phyloP scores from a whole-genome alignment of 1,140 invertebrate species.

The Metopolophium dirhodum region DNA sequence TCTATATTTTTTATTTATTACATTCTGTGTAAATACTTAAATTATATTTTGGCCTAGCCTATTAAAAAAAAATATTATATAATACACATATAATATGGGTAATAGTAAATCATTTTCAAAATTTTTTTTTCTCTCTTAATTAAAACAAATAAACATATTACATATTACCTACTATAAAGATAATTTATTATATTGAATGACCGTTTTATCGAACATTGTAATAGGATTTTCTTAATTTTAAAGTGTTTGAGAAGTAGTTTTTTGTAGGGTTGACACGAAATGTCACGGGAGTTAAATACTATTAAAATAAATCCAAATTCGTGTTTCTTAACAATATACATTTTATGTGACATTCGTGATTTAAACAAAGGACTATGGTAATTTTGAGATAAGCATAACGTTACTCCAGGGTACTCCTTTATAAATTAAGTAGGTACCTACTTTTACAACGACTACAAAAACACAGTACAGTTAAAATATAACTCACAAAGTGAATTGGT shows the following conservation, averaged over 20 bases:
- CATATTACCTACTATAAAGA: not conserved
- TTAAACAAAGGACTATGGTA: constrained; percentile 42
- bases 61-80: too few species aligned
- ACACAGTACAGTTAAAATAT: not conserved
- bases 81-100: too few species aligned
- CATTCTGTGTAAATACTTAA: not conserved
- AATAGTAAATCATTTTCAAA: too few species aligned
- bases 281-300: not conserved
- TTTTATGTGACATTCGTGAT: constrained; percentile 29
- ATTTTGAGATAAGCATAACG: constrained; percentile 17
- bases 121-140: not conserved
- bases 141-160: not conserved
- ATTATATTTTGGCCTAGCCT: not conserved
- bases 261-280: not conserved
- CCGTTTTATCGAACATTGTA: not conserved
- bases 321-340: not conserved
- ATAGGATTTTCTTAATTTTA: constrained; percentile 7
- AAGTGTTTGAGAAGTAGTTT: not conserved
- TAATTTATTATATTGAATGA: not conserved
- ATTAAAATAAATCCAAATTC: constrained; percentile 26
- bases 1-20: not conserved
- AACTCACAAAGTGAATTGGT: constrained; percentile 7
- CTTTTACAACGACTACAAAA: not conserved
- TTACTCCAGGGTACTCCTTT: not conserved
- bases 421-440: constrained; percentile 23